Evolutionary conservation across 2,888 invertebrate species (phyloP), one percentile per base, ranked within the genome.

Genomic region (Drosophila mercatorum): DNA sequence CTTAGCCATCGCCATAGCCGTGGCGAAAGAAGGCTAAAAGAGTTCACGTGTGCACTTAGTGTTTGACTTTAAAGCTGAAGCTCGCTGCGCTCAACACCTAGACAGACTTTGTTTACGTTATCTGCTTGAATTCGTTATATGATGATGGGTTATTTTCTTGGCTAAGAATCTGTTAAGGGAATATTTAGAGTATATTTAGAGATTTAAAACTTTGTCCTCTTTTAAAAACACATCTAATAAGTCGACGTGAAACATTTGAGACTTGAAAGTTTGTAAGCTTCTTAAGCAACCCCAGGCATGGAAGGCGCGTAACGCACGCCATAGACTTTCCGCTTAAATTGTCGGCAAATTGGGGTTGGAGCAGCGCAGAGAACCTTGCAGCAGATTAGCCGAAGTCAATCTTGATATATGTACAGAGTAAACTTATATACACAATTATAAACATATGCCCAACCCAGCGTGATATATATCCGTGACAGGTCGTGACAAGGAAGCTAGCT

Each of bases 1-100:
- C 84, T 81, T 88, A 78, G 56, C 44, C 11, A 22, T 22, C 1
- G 22, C 22, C 22, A 22, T 22, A 31, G 22, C 51, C 14, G 47
- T 28, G 44, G 55, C 17, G 5, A n/a, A 34, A 64, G 55, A 17
- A 44, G 70, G 75, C 75, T 67, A 79, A 36, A 64, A 62, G 69
- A 84, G 88, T 82, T 87, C 85, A 80, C 80, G 82, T 72, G 82
- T 72, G 85, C 84, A 84, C 80, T 72, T 77, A 70, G 64, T 63
- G 80, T 68, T 79, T 43, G 75, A 85, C 74, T 80, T 70, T 65
- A 61, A 72, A 69, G 22, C 3, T 6, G 47, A 47, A 47, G 28
- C 31, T 31, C 5, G 8, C 31, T 31, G 36, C 11, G 7, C 17
- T 11, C 1, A 17, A 51, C 17, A 34, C 51, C 34, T 47, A 11